phyloP scores from a whole-genome alignment of 2,797 vertebrate species.

The Halcyon smyrnensis region DNA sequence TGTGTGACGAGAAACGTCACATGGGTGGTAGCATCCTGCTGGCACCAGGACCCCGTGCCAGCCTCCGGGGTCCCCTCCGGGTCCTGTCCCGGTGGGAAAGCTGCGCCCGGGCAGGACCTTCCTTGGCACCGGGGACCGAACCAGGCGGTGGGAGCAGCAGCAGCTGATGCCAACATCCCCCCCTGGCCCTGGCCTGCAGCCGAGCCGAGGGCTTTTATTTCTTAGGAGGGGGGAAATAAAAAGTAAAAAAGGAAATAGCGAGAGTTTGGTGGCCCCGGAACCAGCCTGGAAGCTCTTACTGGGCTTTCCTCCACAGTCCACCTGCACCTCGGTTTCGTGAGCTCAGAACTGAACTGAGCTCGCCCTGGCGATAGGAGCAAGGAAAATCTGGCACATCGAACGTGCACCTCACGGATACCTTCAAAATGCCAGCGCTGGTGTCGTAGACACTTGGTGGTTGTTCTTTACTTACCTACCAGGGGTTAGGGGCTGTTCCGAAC shows the following conservation, averaged over 20 bases:
- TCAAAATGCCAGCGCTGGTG: neutral
- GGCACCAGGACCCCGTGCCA: fast-evolving
- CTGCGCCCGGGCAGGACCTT: neutral
- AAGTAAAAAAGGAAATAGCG: neutral
- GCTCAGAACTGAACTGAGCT: fast-evolving
- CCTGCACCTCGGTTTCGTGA: neutral
- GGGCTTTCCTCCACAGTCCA: neutral
- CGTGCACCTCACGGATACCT: fast-evolving
- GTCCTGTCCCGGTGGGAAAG: neutral
- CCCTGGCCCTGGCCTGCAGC: conserved; percentile 38
- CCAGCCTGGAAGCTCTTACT: neutral
- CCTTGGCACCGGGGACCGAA: neutral
- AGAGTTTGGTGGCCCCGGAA: conserved; percentile 46
- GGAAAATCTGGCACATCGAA: neutral
- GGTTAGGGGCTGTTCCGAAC: neutral
- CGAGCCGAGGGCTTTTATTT: neutral
- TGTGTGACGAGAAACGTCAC: fast-evolving
- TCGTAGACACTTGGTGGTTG: neutral
- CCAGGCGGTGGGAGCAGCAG: conserved; percentile 41
- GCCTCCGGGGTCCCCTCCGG: too few species aligned
- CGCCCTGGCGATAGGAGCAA: fast-evolving
- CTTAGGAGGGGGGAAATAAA: neutral
- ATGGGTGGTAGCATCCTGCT: neutral
- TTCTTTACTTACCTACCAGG: neutral
- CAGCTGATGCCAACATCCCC: conserved; percentile 56